These are phyloP conservation scores for Amiota mariae DNA, from an alignment of 2,888 invertebrate genomes.

Conservation along the genomic window DNA sequence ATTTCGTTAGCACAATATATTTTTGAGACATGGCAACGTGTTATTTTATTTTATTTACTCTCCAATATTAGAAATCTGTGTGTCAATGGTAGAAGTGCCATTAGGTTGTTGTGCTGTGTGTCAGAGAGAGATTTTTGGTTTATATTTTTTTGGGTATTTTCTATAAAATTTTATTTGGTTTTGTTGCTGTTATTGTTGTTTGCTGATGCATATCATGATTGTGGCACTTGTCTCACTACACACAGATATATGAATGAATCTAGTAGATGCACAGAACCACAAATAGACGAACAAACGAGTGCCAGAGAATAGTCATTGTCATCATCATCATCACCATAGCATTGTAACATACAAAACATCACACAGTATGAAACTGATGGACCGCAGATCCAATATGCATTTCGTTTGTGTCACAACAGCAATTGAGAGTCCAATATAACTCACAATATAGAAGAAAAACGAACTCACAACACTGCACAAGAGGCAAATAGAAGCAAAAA, in stretches of 20 bases:
- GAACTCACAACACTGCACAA: background rate
- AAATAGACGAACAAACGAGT: no score
- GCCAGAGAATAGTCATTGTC: background rate
- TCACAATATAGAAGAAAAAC: background rate
- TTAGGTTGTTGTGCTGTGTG: no score
- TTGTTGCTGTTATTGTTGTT: conserved; percentile 39
- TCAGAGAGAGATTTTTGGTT: background rate
- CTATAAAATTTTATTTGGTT: conserved; percentile 15
- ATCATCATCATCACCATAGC: background rate
- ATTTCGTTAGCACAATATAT: background rate
- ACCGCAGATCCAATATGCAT: conserved; percentile 28
- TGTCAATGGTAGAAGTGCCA: no score
- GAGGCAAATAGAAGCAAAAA: background rate
- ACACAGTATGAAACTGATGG: conserved; percentile 26
- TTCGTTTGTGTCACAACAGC: conserved; percentile 17
- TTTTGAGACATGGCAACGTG: background rate
- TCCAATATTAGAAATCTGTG: background rate
- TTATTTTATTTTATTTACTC: conserved; percentile 4
- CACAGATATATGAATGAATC: background rate
- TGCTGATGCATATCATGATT: conserved; percentile 62
- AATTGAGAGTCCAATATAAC: conserved; percentile 1
- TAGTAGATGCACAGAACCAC: no score
- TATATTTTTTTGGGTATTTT: background rate
- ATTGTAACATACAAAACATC: background rate
- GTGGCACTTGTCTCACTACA: conserved; percentile 52